phyloP scores from a whole-genome alignment of 2,113 vertebrate genomes.

The Triplophysa rosa region DNA sequence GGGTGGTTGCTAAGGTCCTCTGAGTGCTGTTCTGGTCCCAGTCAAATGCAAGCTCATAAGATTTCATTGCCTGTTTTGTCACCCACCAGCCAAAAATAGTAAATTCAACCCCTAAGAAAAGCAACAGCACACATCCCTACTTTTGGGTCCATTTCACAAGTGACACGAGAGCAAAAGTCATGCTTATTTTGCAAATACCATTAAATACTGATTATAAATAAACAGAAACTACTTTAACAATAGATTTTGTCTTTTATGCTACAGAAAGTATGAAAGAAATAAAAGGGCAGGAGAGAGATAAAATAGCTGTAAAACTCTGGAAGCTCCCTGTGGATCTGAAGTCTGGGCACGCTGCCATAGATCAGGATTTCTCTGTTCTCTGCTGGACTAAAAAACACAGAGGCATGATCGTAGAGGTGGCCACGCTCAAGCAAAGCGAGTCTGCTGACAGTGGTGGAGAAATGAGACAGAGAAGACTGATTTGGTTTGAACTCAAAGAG shows the following conservation, averaged over 20 bases:
- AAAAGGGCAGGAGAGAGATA: constrained; percentile 37
- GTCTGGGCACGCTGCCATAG: constrained; percentile 52
- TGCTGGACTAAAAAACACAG: constrained; percentile 31
- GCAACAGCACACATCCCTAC: neutral
- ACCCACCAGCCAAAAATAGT: too few relatives aligned
- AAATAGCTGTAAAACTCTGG: constrained; percentile 52
- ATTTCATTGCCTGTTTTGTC: too few relatives aligned
- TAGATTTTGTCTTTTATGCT: neutral
- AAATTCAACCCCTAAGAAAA: neutral
- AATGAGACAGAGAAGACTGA: neutral
- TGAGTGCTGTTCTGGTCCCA: too few relatives aligned
- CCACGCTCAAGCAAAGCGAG: neutral
- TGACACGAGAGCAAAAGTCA: neutral
- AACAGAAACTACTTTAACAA: neutral
- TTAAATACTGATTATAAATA: neutral
- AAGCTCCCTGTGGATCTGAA: constrained; percentile 55
- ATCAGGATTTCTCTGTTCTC: constrained; percentile 47
- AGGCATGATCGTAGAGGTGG: constrained; percentile 43
- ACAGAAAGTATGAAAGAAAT: constrained; percentile 44
- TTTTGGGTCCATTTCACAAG: neutral
- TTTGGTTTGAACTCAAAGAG: constrained; percentile 2
- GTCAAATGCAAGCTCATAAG: too few relatives aligned
- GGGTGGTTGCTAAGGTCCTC: too few relatives aligned
- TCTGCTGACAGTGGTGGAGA: constrained; percentile 33
- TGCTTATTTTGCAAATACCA: neutral